phyloP scores from a whole-genome alignment of 1,140 invertebrate genomes.

The Drosophila yakuba region DNA sequence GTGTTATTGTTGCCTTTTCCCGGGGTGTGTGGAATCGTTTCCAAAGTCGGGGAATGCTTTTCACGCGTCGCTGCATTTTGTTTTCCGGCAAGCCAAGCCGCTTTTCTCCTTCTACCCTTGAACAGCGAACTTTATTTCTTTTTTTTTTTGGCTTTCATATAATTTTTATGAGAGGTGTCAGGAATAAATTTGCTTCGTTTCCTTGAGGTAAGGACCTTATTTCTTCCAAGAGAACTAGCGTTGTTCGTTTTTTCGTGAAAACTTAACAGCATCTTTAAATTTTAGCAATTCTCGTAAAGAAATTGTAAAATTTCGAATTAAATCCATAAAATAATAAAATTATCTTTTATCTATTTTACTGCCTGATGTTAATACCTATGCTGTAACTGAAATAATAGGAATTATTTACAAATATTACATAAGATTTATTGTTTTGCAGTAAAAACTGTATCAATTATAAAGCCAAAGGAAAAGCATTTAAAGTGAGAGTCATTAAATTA shows the following conservation, averaged over 20 bases:
- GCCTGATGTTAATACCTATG: not conserved
- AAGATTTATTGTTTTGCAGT: too few species aligned
- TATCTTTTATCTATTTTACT: too few species aligned
- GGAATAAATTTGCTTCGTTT: constrained; percentile 17
- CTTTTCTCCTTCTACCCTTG: constrained; percentile 14
- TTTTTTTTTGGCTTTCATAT: constrained; percentile 37
- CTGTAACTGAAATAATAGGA: not conserved
- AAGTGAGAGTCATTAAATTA: too few species aligned
- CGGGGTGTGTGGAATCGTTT: constrained; percentile 32
- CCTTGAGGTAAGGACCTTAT: not conserved
- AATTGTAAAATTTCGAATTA: too few species aligned
- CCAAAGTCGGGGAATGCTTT: constrained; percentile 78
- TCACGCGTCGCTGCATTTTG: constrained; percentile 77
- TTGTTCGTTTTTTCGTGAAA: not conserved
- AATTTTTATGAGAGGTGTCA: constrained; percentile 53
- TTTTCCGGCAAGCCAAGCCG: constrained; percentile 63
- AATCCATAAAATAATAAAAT: too few species aligned
- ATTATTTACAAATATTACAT: not conserved
- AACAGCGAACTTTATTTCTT: not conserved
- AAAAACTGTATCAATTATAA: too few species aligned
- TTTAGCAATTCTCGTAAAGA: too few species aligned
- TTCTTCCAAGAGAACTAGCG: not conserved
- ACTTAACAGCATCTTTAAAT: not conserved
- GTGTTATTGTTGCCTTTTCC: constrained; percentile 40
- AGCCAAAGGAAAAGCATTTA: too few species aligned